Base-by-base conservation (phyloP, 2,113 vertebrate genomes). In the Meriones unguiculatus region DNA sequence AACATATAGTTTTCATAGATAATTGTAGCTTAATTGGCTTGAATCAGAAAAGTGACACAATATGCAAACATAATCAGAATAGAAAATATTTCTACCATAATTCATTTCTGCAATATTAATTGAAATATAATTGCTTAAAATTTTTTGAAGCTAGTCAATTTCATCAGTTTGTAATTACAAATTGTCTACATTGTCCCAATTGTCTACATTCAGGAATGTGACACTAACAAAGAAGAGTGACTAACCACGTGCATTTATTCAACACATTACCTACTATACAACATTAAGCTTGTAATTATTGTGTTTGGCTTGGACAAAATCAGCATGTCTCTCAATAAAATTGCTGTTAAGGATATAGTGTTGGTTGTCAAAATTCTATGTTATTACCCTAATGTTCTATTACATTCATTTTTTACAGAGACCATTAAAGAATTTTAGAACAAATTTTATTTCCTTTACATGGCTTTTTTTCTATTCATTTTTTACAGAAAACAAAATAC, bases 1-100 rank as follows among this genome's bases (percentile, higher is more conserved):
- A 95, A 96, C 98, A 96, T 97, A 97, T 98, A 97, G 96, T 98
- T 98, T 98, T 98, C 94, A 98, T 94, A 98, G 98, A 98, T 98
- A 98, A 98, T 95, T 77, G 14, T 88, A 86, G 73, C 96, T 94
- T 98, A 98, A 98, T 98, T 98, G 97, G 96, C 96, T 98, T 98
- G 97, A 98, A 97, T 98, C 97, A 98, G 96, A 94, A 96, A 97
- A 95, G 89, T 97, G 97, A 97, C 97, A 98, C 93, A 97, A 95
- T 98, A 98, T 98, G 97, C 91, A 98, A 98, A 98, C 98, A 93
- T n/a, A 85, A 8, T 96, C 94, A 98, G 76, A 98, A 98, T 94
- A 81, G 84, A 98, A 95, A 97, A 87, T 96, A 94, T 97, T 98
- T 98, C 91, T 95, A 93, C 70, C 95, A 96, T 93, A 96, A 73